Evolutionary conservation across 2,113 vertebrate species (phyloP), one percentile per base, ranked within the genome.

Genomic region (Lates calcarifer): DNA sequence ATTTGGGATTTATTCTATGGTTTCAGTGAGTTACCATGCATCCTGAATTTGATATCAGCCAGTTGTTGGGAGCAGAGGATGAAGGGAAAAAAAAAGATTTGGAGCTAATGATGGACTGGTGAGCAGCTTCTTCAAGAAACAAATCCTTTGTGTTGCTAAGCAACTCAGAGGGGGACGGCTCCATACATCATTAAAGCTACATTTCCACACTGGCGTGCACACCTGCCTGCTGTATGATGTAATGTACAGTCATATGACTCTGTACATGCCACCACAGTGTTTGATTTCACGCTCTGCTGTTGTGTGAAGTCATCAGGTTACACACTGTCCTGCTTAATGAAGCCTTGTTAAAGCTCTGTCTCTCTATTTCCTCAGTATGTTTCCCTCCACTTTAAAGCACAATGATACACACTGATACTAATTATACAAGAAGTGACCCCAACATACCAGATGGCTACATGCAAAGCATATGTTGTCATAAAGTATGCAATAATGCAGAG

Each of bases 101-200:
- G 7, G 76, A 64, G 41, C 13, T 11, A 61, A 43, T 1, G 11
- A 63, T 35, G 72, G 74, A 74, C 56, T 24, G 51, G 74, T 47
- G 72, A 79, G 78, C 58, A 41, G 61, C 72, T 79, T 82, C 64
- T 61, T 63, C 28, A n/a, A 29, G 79, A 76, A 79, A 87, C 45
- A 67, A 90, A 76, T 66, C 67, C 83, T 31, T 43, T 35, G 64
- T 89, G 93, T 94, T 94, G 92, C 92, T 87, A 86, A 73, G 93
- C 91, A 93, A 94, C 92, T 58, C 66, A 58, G 68, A 62, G 61
- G 56, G 74, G 69, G 71, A 22, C 1, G 85, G 55, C 76, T 77
- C 69, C 67, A 67, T 83, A 58, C 79, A 81, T 90, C 77, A 87
- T 81, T 82, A 71, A 76, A 82, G 71, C 77, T n/a, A 43, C 74